These are phyloP conservation scores for Isichthys henryi DNA, from an alignment of 2,113 vertebrate genomes.

Conservation along the genomic window DNA sequence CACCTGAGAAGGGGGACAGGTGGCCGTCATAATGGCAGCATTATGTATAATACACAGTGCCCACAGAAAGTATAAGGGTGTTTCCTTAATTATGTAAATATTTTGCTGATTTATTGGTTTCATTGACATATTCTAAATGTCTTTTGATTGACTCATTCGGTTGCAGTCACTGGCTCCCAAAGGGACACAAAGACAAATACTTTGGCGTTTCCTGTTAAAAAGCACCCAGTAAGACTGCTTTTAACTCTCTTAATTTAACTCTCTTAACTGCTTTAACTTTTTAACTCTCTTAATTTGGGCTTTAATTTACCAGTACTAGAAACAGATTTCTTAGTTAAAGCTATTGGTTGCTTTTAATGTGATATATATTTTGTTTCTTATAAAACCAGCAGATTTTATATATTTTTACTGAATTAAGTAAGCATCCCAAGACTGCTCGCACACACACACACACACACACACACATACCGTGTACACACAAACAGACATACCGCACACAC, in stretches of 20 bases:
- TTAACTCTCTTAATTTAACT: not conserved
- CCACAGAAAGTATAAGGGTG: not conserved
- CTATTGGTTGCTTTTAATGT: not conserved
- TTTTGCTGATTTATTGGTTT: not conserved
- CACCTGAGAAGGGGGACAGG: conserved; percentile 55
- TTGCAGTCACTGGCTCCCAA: not conserved
- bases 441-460: not conserved
- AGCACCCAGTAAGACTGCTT: not conserved
- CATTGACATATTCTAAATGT: not conserved
- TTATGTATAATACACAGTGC: not conserved
- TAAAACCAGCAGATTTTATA: not conserved
- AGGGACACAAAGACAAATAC: not conserved
- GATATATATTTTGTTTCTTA: not conserved
- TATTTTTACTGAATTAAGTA: not conserved
- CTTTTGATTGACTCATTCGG: not conserved
- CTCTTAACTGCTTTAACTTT: too few relatives aligned
- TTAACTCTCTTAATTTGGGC: not conserved
- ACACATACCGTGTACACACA: too few relatives aligned
- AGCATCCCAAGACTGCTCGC: not conserved
- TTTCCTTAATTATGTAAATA: not conserved
- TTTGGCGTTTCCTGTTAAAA: not conserved
- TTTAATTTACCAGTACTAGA: not conserved
- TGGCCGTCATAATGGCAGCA: not conserved
- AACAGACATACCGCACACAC: not conserved
- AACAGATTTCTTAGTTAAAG: not conserved